These are phyloP conservation scores for Ditula angustiorana DNA, from an alignment of 2,888 invertebrate species.

Conservation along the genomic window DNA sequence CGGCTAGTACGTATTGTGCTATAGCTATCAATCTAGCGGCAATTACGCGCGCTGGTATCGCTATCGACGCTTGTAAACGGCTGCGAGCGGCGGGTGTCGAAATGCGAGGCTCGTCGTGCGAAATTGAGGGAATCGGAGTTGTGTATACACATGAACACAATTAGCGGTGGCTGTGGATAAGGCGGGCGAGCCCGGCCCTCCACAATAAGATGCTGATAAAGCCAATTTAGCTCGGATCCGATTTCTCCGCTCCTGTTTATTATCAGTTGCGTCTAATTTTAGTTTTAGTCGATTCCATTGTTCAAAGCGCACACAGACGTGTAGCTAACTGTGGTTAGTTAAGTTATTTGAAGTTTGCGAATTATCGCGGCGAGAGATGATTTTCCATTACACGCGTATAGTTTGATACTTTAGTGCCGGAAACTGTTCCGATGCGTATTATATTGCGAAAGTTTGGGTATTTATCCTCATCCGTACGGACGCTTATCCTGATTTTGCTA, in stretches of 20 bases:
- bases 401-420: slow-evolving; percentile 28
- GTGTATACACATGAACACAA: slow-evolving; percentile 67
- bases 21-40: slow-evolving; percentile 66
- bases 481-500: slow-evolving; percentile 16
- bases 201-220: slow-evolving; percentile 66
- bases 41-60: slow-evolving; percentile 70
- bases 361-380: slow-evolving; percentile 32
- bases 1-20: slow-evolving; percentile 67
- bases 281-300: slow-evolving; percentile 58
- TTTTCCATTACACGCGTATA: slow-evolving; percentile 36
- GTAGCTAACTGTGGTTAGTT: slow-evolving; percentile 47
- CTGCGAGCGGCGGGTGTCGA: slow-evolving; percentile 56
- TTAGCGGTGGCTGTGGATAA: slow-evolving; percentile 64
- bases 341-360: slow-evolving; percentile 44
- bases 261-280: slow-evolving; percentile 66
- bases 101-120: slow-evolving; percentile 58
- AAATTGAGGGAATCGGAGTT: slow-evolving; percentile 63
- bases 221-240: slow-evolving; percentile 65
- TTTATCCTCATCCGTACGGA: slow-evolving; percentile 4
- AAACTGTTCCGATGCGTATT: slow-evolving; percentile 29
- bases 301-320: slow-evolving; percentile 63
- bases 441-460: slow-evolving; percentile 34
- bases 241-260: slow-evolving; percentile 62
- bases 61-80: slow-evolving; percentile 65
- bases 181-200: slow-evolving; percentile 45